Evolutionary conservation across 2,797 vertebrate genomes (phyloP).

Genomic region (Eutrigla gurnardus): DNA sequence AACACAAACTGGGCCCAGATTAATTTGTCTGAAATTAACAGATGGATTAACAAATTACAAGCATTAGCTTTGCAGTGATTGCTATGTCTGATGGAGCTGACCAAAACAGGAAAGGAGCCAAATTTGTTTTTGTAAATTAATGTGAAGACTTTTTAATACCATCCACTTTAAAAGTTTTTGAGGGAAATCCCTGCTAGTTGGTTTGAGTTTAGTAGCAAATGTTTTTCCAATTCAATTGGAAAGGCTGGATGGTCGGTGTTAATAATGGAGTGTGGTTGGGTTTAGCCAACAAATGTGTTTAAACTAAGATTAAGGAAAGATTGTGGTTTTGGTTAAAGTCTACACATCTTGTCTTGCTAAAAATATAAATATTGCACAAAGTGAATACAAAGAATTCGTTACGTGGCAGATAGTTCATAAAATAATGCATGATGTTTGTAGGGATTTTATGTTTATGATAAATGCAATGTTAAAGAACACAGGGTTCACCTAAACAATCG

Average conservation of each 20-base stretch:
- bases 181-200: background rate
- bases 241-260: background rate
- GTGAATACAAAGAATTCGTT: background rate
- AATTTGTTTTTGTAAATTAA: background rate
- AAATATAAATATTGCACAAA: background rate
- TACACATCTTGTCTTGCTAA: background rate
- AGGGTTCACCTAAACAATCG: background rate
- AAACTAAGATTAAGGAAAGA: background rate
- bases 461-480: background rate
- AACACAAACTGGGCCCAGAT: background rate
- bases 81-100: background rate
- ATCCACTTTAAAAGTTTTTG: background rate
- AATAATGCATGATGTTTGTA: background rate
- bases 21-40: too few relatives aligned
- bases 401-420: background rate
- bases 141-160: background rate
- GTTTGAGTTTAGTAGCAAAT: background rate
- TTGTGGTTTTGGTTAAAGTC: background rate
- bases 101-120: background rate
- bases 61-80: background rate
- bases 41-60: background rate
- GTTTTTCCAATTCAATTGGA: background rate
- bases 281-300: background rate
- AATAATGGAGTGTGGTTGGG: background rate
- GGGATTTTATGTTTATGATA: background rate